Evolutionary conservation across 2,797 vertebrate genomes (phyloP).

Genomic region (Sebastes ruberrimus): DNA sequence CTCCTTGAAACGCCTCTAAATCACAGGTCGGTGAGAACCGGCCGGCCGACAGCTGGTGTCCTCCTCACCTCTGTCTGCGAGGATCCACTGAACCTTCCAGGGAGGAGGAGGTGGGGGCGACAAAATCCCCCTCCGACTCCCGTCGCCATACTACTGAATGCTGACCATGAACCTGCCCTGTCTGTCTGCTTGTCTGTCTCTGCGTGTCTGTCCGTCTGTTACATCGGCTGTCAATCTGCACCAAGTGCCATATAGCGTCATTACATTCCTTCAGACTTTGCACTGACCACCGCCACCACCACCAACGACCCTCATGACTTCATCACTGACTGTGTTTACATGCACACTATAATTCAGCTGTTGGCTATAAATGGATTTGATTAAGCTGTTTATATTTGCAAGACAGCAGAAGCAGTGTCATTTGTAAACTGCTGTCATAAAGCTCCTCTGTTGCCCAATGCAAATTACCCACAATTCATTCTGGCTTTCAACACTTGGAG

Average conservation of each 20-base stretch:
- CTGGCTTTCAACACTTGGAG: background rate
- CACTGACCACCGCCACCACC: slow-evolving; percentile 69
- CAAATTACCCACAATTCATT: background rate
- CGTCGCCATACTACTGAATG: slow-evolving; percentile 87
- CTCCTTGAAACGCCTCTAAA: slow-evolving; percentile 51
- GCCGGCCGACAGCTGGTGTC: slow-evolving; percentile 53
- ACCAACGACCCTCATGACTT: slow-evolving; percentile 55
- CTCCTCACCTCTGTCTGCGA: slow-evolving; percentile 55
- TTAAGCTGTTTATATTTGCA: slow-evolving; percentile 1
- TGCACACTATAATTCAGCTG: slow-evolving; percentile 39
- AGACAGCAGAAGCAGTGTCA: background rate
- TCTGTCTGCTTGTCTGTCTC: slow-evolving; percentile 42
- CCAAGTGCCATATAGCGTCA: slow-evolving; percentile 84
- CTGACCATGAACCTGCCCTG: slow-evolving; percentile 76
- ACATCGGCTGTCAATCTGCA: slow-evolving; percentile 78
- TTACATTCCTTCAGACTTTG: slow-evolving; percentile 84
- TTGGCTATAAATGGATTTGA: background rate
- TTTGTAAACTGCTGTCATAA: background rate
- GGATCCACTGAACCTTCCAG: slow-evolving; percentile 69
- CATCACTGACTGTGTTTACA: slow-evolving; percentile 62
- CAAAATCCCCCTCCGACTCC: slow-evolving; percentile 29
- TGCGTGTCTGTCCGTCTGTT: slow-evolving; percentile 51
- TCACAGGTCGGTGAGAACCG: slow-evolving; percentile 27
- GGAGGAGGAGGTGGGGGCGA: slow-evolving; percentile 40
- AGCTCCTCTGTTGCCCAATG: background rate